Percentiles rank a stretch among this genome's conserved stretches.
Evolutionary conservation across 2,888 invertebrate genomes (phyloP).

Genomic region (Gibbula magus): DNA sequence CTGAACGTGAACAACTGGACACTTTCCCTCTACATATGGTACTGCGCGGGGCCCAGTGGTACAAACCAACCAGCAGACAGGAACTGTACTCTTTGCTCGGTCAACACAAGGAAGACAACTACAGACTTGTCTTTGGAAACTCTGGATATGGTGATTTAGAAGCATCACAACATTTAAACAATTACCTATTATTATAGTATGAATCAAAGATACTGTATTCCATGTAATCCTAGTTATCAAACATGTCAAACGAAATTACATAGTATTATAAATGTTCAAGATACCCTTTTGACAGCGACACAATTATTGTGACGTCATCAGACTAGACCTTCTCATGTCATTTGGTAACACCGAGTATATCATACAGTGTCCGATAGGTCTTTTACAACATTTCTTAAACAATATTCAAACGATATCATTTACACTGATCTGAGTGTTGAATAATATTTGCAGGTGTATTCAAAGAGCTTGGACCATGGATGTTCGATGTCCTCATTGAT

Average conservation of each 20-base stretch:
- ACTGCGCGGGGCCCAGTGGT: slow-evolving; percentile 55
- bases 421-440: neutral
- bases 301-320: too few relatives aligned
- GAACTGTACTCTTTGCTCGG: slow-evolving; percentile 50
- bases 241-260: neutral
- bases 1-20: neutral
- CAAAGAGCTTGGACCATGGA: slow-evolving; percentile 66
- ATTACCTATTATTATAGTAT: neutral
- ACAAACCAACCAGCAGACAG: slow-evolving; percentile 53
- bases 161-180: neutral
- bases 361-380: too few relatives aligned
- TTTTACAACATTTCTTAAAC: too few relatives aligned
- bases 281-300: too few relatives aligned
- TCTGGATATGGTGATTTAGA: slow-evolving; percentile 82
- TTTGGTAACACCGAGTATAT: too few relatives aligned
- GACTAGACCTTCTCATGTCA: too few relatives aligned
- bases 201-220: neutral
- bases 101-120: slow-evolving; percentile 45
- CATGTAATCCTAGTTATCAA: neutral
- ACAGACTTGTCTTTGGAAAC: slow-evolving; percentile 83
- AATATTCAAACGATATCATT: too few relatives aligned
- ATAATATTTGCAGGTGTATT: slow-evolving; percentile 57
- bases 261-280: too few relatives aligned
- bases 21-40: slow-evolving; percentile 52
- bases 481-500: slow-evolving; percentile 81